Percentiles rank a stretch among this genome's conserved stretches.
Conservation (phyloP, 2,888 invertebrate genomes). For the Tridacna crocea region DNA sequence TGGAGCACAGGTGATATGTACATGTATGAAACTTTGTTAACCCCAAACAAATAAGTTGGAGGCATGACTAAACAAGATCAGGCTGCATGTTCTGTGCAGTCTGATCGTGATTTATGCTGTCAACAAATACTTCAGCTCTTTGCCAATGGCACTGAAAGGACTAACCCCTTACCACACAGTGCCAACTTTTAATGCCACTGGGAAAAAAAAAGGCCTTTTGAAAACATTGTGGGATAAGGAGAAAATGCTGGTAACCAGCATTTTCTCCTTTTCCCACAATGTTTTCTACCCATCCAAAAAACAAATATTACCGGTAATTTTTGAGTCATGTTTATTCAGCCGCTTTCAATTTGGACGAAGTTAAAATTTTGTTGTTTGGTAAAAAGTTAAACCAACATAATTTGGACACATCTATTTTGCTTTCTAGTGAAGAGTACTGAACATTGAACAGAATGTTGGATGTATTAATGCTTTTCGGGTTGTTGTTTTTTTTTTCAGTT, state of each 20-base stretch:
- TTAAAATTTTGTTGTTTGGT: no score
- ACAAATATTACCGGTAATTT: no score
- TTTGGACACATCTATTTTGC: not conserved
- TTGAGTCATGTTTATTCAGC: no score
- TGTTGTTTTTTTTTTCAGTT: slow-evolving; percentile 78
- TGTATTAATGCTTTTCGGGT: no score
- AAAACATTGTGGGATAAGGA: slow-evolving; percentile 10
- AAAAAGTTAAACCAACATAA: not conserved
- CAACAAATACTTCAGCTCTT: no score
- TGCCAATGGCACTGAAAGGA: not conserved
- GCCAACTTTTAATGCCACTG: not conserved
- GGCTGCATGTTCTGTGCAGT: no score
- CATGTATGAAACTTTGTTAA: no score
- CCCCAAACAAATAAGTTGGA: no score
- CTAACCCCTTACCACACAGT: not conserved
- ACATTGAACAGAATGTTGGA: not conserved
- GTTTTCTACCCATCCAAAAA: no score
- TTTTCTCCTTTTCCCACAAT: not conserved
- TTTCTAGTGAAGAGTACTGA: not conserved
- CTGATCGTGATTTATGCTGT: no score
- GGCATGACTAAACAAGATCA: no score
- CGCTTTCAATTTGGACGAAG: not conserved
- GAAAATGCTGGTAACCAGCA: slow-evolving; percentile 2
- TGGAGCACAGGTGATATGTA: no score
- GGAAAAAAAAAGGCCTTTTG: not conserved